These are phyloP conservation scores for Micropoecilia bifurca DNA, from an alignment of 2,797 vertebrate species.

Conservation along the genomic window DNA sequence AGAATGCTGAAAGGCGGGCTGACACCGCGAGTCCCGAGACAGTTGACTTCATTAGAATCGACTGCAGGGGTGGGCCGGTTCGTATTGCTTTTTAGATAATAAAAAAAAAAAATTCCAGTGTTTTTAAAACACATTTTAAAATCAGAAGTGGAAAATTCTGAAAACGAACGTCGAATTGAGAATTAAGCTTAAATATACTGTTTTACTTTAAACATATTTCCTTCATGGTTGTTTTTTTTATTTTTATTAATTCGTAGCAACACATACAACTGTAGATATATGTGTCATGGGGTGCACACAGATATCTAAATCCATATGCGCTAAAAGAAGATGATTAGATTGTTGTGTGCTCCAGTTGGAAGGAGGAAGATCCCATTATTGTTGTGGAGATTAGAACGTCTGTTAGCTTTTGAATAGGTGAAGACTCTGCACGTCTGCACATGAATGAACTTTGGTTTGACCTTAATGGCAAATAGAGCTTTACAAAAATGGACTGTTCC, in stretches of 20 bases:
- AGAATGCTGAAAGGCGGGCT: slow-evolving; percentile 69
- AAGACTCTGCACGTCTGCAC: background rate
- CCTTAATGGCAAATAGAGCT: slow-evolving; percentile 2
- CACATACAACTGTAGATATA: background rate
- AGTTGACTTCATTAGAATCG: slow-evolving; percentile 69
- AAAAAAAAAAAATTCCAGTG: slow-evolving; percentile 32
- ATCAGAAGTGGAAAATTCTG: slow-evolving; percentile 39
- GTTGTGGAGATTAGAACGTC: slow-evolving; percentile 8
- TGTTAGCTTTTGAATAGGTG: background rate
- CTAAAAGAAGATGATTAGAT: background rate
- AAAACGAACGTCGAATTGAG: background rate
- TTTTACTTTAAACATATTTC: background rate
- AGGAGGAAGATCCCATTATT: background rate
- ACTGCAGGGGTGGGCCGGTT: slow-evolving; percentile 63
- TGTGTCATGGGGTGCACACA: background rate
- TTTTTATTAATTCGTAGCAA: background rate
- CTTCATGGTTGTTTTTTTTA: background rate
- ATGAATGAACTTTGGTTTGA: slow-evolving; percentile 3
- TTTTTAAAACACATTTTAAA: slow-evolving; percentile 51
- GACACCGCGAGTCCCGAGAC: slow-evolving; percentile 67
- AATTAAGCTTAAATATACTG: slow-evolving; percentile 31
- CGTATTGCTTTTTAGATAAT: slow-evolving; percentile 35
- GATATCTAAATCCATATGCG: background rate
- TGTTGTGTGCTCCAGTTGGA: background rate
- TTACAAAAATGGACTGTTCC: background rate